Conservation (phyloP, 1,140 invertebrate species). For the Drosophila jambulina region DNA sequence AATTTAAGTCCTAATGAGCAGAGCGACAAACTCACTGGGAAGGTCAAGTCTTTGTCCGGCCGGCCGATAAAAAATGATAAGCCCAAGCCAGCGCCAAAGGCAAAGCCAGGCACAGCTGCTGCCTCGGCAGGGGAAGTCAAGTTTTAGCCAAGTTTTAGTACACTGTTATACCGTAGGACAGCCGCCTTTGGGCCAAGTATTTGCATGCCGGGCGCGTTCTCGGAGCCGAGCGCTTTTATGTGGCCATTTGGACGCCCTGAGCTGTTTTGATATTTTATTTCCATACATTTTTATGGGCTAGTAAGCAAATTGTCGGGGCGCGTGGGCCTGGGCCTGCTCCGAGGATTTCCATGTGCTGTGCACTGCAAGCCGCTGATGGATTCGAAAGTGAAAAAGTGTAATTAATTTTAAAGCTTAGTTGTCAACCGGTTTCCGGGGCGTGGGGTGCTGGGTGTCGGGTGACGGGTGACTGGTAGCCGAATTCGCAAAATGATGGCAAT, state of each 20-base stretch:
- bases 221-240: slow-evolving; percentile 38
- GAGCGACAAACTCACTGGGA: slow-evolving; percentile 47
- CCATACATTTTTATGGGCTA: slow-evolving; percentile 48
- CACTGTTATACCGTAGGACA: slow-evolving; percentile 68
- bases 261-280: slow-evolving; percentile 46
- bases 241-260: slow-evolving; percentile 38
- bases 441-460: neutral
- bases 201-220: slow-evolving; percentile 50
- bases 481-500: slow-evolving; percentile 19
- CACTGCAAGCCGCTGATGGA: slow-evolving; percentile 29
- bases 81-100: slow-evolving; percentile 36
- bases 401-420: slow-evolving; percentile 50
- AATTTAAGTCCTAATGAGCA: slow-evolving; percentile 73
- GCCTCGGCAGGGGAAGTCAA: neutral
- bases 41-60: slow-evolving; percentile 58
- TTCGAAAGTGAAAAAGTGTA: slow-evolving; percentile 48
- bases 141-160: slow-evolving; percentile 42
- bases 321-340: slow-evolving; percentile 7
- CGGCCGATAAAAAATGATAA: slow-evolving; percentile 66
- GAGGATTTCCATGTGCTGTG: slow-evolving; percentile 10
- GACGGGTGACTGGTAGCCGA: neutral
- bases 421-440: slow-evolving; percentile 11
- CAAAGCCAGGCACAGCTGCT: slow-evolving; percentile 33
- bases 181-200: slow-evolving; percentile 10
- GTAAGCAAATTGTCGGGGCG: slow-evolving; percentile 48